phyloP scores from a whole-genome alignment of 2,888 invertebrate genomes.

The Gonocerus acuteangulatus region DNA sequence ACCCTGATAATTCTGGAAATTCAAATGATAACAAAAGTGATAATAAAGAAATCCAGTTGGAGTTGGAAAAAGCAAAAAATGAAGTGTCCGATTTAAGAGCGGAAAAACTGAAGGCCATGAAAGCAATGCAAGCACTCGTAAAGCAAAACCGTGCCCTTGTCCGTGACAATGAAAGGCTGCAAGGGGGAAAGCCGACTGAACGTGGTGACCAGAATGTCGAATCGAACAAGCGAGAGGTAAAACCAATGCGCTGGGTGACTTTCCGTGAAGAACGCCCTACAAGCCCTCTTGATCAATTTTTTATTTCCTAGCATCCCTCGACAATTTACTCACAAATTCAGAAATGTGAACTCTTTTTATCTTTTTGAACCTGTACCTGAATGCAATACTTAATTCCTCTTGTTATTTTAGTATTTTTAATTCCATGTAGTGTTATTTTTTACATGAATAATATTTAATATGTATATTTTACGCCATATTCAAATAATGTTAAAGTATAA shows the following conservation, averaged over 20 bases:
- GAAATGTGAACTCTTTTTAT: not conserved
- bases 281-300: constrained; percentile 1
- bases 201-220: not conserved
- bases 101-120: constrained; percentile 41
- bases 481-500: not conserved
- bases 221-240: constrained; percentile 27
- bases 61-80: constrained; percentile 35
- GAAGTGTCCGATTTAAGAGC: constrained; percentile 38
- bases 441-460: not conserved
- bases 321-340: not conserved
- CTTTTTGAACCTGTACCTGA: no score
- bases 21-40: constrained; percentile 11
- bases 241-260: constrained; percentile 13
- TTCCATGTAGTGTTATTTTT: not conserved
- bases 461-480: not conserved
- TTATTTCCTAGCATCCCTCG: not conserved
- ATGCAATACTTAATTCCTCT: not conserved
- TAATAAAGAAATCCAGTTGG: constrained; percentile 42
- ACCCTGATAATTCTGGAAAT: not conserved
- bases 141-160: constrained; percentile 29
- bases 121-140: constrained; percentile 28
- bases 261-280: not conserved
- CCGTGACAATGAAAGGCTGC: constrained; percentile 24
- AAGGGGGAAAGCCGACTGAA: not conserved
- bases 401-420: not conserved